These are phyloP conservation scores for Paratilapia polleni DNA, from an alignment of 2,113 vertebrate species.

Conservation along the genomic window DNA sequence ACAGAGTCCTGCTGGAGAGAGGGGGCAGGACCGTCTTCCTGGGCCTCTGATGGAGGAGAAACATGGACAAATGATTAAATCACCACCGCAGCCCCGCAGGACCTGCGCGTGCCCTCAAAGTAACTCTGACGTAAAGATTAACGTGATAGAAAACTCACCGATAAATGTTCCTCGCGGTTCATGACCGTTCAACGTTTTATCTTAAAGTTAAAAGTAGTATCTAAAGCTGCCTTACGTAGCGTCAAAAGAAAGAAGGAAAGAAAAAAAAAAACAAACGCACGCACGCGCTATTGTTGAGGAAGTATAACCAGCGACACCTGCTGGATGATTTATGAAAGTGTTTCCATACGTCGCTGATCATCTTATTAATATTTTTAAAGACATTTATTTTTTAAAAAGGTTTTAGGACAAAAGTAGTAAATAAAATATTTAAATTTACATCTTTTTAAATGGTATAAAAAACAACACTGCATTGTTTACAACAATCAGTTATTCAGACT, in stretches of 20 bases:
- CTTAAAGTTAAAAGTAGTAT: not conserved
- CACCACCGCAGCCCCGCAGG: not conserved
- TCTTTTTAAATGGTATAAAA: not conserved
- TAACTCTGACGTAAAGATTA: not conserved
- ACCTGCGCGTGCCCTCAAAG: not conserved
- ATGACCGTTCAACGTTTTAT: not conserved
- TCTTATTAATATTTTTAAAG: no score
- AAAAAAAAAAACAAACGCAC: not conserved
- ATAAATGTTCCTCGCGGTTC: not conserved
- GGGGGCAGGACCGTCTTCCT: not conserved
- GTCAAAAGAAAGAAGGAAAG: not conserved
- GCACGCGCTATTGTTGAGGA: no score
- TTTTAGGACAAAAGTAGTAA: no score
- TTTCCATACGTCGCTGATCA: not conserved
- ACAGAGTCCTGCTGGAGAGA: constrained; percentile 58
- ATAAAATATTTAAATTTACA: not conserved
- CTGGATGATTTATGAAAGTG: not conserved
- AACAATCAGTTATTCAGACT: not conserved
- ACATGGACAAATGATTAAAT: not conserved
- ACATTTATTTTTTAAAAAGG: not conserved
- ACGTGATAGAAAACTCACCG: constrained; percentile 22
- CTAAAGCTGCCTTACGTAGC: fast-evolving
- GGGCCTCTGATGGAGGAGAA: not conserved
- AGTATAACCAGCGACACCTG: constrained; percentile 4
- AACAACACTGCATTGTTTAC: fast-evolving